Base-by-base conservation (phyloP, 1,140 invertebrate species). In the Carposina sasakii region DNA sequence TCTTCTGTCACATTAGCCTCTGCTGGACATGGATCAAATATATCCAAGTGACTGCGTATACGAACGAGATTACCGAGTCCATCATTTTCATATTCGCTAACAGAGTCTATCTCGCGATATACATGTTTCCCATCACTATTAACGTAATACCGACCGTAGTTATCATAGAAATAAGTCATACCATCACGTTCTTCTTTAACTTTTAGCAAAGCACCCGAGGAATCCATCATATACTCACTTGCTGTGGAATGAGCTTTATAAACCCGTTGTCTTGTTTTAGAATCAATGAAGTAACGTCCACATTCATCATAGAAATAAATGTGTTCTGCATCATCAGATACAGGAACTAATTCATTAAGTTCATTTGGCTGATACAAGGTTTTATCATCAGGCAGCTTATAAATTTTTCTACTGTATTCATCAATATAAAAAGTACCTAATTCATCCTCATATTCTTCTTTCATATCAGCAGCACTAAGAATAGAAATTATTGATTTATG, bases 41-140 rank as follows among this genome's bases (percentile, higher is more conserved):
- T 59, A 54, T 77, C 71, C 45, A 67, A 47, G 24, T 77, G 66
- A 47, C 78, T 81, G 19, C 74, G 62, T 52, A 84, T 76, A 39
- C 81, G 71, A 5, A 84, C 81, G 17, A 84, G 58, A 57, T 84
- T 84, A 28, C 81, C 81, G 43, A 82, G 66, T 3, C 71, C 81
- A 65, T 84, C 81, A 50, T 74, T 72, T 72, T 84, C 78, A 61
- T 79, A 84, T 63, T 84, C 81, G 64, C 76, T 81, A 17, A 57
- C 33, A 42, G 72, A 36, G 50, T 77, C 78, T 31, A 36, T 52
- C 22, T 84, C 81, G n/a, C 70, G 56, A 54, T 84, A 84, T 60
- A 84, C 74, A 56, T 74, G 69, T 60, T 81, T 77, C 24, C 73
- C 75, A 37, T 77, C 66, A 10, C 47, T 45, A 33, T 81, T 71